Conservation (phyloP, 2,113 vertebrate genomes). For the Mormyrus iriodes region DNA sequence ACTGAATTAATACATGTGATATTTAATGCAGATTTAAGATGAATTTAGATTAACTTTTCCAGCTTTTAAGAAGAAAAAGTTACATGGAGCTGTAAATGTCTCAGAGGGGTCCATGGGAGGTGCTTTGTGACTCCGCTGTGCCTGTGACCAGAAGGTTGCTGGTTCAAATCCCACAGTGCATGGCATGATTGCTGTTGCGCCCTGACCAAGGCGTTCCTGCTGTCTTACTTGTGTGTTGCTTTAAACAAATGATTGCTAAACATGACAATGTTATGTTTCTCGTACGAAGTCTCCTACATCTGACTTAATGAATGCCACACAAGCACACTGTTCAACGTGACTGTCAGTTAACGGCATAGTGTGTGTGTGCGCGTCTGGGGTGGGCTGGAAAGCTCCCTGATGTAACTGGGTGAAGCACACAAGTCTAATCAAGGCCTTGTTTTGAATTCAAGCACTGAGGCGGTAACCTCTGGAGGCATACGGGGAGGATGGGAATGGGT, state of each 20-base stretch:
- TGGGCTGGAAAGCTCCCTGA: no score
- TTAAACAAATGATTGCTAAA: neutral
- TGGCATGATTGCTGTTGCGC: neutral
- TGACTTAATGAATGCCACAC: neutral
- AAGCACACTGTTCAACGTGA: neutral
- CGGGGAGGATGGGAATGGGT: neutral
- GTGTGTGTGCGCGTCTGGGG: neutral
- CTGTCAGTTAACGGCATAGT: neutral
- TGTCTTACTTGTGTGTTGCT: neutral
- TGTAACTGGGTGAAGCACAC: neutral
- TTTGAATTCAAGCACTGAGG: neutral
- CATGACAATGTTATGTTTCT: neutral
- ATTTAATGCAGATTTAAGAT: neutral
- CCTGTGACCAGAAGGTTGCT: neutral
- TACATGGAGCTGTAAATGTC: neutral
- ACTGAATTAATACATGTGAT: neutral
- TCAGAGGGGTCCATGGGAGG: neutral
- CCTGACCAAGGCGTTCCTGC: neutral
- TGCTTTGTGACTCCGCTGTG: neutral
- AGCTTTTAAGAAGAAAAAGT: neutral
- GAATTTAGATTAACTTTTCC: neutral
- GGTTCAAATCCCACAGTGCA: neutral
- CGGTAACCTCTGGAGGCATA: neutral
- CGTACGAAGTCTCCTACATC: neutral
- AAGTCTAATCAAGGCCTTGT: neutral